Conservation (phyloP, 2,113 vertebrate species). For the Etheostoma spectabile region DNA sequence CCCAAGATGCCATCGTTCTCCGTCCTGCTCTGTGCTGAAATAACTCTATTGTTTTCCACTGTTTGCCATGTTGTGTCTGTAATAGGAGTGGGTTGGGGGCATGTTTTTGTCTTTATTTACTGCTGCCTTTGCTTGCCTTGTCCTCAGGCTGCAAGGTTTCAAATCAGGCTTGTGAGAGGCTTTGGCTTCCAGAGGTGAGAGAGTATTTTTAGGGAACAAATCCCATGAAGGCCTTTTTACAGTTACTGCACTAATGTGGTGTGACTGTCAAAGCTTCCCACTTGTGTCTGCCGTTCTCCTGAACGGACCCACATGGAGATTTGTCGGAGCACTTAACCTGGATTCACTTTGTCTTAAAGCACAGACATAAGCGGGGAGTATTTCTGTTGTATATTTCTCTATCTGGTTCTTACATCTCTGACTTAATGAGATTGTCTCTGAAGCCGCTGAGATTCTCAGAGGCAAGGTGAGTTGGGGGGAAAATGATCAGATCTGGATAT, state of each 20-base stretch:
- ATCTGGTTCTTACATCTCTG: constrained; percentile 49
- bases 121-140: constrained; percentile 56
- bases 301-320: constrained; percentile 54
- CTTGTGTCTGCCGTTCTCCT: constrained; percentile 35
- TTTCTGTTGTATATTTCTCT: constrained; percentile 57
- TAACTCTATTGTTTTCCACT: constrained; percentile 75
- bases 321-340: constrained; percentile 45
- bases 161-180: constrained; percentile 62
- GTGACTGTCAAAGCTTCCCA: constrained; percentile 66
- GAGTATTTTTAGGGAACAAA: constrained; percentile 75
- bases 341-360: constrained; percentile 42
- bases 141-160: constrained; percentile 77
- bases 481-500: constrained; percentile 73
- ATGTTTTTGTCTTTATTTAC: constrained; percentile 63
- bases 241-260: constrained; percentile 72
- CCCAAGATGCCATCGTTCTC: constrained; percentile 78
- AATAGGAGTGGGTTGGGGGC: constrained; percentile 66
- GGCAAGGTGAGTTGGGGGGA: constrained; percentile 67
- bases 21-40: constrained; percentile 64
- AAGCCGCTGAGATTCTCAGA: constrained; percentile 66
- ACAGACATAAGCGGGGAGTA: constrained; percentile 50
- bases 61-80: constrained; percentile 66
- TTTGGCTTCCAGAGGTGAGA: constrained; percentile 40
- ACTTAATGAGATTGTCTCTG: constrained; percentile 78
- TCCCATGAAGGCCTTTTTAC: constrained; percentile 65